These are phyloP conservation scores for Ditylenchus dipsaci DNA, from an alignment of 1,140 invertebrate species.

Conservation along the genomic window DNA sequence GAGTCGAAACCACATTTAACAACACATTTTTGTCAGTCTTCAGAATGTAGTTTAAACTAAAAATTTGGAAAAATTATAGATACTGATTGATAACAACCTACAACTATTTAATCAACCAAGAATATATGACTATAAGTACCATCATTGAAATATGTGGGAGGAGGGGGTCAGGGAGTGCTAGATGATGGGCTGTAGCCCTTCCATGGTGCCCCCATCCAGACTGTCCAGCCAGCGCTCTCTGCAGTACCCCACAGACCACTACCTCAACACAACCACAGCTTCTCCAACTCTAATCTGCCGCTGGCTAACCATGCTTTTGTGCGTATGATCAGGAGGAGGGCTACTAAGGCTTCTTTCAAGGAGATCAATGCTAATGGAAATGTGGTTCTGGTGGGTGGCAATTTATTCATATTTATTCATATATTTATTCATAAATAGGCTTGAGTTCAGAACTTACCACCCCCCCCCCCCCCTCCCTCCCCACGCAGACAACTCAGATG, in stretches of 20 bases:
- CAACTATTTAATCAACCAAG: too few relatives aligned
- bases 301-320: background rate
- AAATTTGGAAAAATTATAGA: too few relatives aligned
- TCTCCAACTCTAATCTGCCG: background rate
- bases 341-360: background rate
- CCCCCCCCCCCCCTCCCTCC: too few relatives aligned
- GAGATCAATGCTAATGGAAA: background rate
- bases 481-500: too few relatives aligned
- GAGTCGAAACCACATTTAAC: too few relatives aligned
- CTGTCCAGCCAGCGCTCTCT: background rate
- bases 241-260: background rate
- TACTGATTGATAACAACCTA: too few relatives aligned
- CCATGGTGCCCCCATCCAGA: background rate
- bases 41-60: too few relatives aligned
- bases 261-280: background rate
- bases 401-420: too few relatives aligned
- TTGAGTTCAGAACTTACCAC: too few relatives aligned
- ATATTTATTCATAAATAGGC: too few relatives aligned
- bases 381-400: background rate
- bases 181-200: background rate
- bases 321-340: background rate
- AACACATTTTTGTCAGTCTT: too few relatives aligned
- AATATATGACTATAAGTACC: too few relatives aligned
- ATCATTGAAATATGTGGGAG: background rate
- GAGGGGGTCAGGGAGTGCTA: background rate